Evolutionary conservation across 1,140 invertebrate species (phyloP), one percentile per base, ranked within the genome.

Genomic region (Cydia strobilella): DNA sequence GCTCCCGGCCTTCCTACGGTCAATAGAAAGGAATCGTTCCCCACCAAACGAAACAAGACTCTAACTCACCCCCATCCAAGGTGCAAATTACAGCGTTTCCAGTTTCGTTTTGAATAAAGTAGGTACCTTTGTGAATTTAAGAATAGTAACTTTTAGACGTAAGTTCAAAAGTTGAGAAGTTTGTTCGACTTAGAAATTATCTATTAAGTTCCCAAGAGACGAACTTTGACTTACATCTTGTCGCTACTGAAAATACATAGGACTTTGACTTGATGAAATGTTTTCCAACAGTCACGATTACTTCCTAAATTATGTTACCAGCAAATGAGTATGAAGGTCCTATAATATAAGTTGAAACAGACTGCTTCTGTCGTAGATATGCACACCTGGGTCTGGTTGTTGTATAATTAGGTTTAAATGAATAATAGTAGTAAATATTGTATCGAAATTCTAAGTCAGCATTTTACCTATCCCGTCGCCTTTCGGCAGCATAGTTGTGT

Each of bases 131-230:
- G 78, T 81, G 80, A 81, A 81, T 81, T 79, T 74, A 76, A 79
- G 78, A 81, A 81, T 78, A 79, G 75, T 51, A 51, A 78, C 75
- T 75, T 75, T 66, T 42, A 69, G 42, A 23, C 62, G 76, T 65
- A 72, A 81, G 79, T 78, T 79, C 79, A 77, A 81, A 81, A 81
- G 80, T 81, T 78, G 48, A 75, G 65, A 81, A 81, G 80, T 81
- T 81, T 81, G 78, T 81, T 81, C 78, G 76, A 79, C 78, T 81
- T 79, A 78, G 80, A 81, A 79, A 77, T 81, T 81, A 79, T 81
- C 78, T 81, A 75, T 76, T 81, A 79, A 78, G 76, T 79, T 78
- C 75, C 78, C 77, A 72, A 75, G 71, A 78, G 76, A 69, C 18
- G n/a, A 74, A 77, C 76, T 77, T 76, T 76, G 69, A 76, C 73